Evolutionary conservation across 2,113 vertebrate species (phyloP), one percentile per base, ranked within the genome.

Genomic region (Bostrychus sinensis): DNA sequence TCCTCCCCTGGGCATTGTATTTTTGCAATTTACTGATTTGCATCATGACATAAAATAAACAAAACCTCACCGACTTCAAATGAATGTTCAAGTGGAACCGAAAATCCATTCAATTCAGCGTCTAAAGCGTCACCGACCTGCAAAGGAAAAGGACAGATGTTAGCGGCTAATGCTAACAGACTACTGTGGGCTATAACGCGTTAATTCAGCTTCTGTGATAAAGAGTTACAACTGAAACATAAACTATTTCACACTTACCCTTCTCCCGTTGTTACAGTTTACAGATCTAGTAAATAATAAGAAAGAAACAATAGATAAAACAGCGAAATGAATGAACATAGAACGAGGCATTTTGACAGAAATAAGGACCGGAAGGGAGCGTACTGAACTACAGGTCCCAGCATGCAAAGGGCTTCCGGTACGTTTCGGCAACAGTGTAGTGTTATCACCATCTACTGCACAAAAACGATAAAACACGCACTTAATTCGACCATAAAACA

Each of bases 31-130:
- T n/a, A n/a, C n/a, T n/a, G n/a, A n/a, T n/a, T n/a, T n/a, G n/a
- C n/a, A n/a, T n/a, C n/a, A n/a, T n/a, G n/a, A 25, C 12, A 4
- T 2, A 16, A 26, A n/a, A 7, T 8, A 1, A 30, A 12, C 30
- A 48, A 46, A 19, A 46, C 32, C 93, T 95, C 53, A 96, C 95
- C 94, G 1, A 93, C 82, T 91, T 96, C 94, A 84, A 95, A 96
- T 0, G 95, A 97, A 70, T 97, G 95, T 51, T 96, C 95, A n/a
- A 96, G 78, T 9, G 93, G 91, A 20, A 96, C 77, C 0, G 92
- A 89, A 0, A 94, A 84, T 0, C 92, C 94, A 11, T 86, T 84
- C 13, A 89, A 73, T 10, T 97, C 95, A 0, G 89, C 60, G 19
- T 96, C 95, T 57, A 91, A 58, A 0, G 58, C 60, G 30, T 95